These are phyloP conservation scores for Idaea straminata DNA, from an alignment of 2,888 invertebrate species.

Conservation along the genomic window DNA sequence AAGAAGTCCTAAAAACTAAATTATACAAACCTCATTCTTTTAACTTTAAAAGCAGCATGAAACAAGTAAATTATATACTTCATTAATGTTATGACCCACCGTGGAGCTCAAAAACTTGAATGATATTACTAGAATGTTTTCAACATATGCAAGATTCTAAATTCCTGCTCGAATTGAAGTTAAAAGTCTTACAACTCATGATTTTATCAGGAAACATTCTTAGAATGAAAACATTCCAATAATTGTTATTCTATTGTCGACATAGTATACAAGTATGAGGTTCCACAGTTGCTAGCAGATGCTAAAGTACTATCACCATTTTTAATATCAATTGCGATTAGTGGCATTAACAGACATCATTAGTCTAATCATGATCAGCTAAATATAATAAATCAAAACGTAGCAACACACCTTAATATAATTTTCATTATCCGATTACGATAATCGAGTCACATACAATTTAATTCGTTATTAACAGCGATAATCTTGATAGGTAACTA, in stretches of 20 bases:
- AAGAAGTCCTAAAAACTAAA: neutral
- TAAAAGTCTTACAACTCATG: no score
- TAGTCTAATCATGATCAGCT: neutral
- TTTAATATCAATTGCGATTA: no score
- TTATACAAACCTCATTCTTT: neutral
- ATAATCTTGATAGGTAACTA: neutral
- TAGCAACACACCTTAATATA: constrained; percentile 7
- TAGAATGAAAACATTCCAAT: no score
- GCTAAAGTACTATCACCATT: no score
- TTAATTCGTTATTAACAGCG: neutral
- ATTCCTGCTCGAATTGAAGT: no score
- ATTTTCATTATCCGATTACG: neutral
- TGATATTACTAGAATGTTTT: no score
- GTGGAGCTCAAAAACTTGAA: no score
- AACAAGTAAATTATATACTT: neutral
- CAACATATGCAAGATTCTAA: no score
- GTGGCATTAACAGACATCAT: neutral
- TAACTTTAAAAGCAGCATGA: neutral
- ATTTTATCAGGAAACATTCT: no score
- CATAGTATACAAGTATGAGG: no score
- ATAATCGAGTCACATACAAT: neutral
- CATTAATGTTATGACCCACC: neutral
- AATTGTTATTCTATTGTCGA: no score
- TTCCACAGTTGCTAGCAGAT: no score
- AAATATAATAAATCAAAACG: constrained; percentile 3